A percentile compares a stretch with the other conserved stretches of the same genome.
Evolutionary conservation across 53 echinoderm and acorn worm species (phyloP).

Genomic region (Mesocentrotus franciscanus): DNA sequence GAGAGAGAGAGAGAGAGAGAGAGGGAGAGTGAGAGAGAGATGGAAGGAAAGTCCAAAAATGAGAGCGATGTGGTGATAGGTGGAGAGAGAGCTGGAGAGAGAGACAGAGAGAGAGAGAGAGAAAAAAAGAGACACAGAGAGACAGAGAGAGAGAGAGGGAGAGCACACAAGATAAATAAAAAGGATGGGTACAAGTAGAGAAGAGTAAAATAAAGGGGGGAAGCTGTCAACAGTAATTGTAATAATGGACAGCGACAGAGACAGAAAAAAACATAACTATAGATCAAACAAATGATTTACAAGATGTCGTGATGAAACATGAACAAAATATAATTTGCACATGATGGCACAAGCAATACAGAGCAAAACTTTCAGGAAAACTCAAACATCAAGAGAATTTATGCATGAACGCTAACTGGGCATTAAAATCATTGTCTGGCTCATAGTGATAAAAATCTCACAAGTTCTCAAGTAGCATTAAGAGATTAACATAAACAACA

Average conservation of each 20-base stretch:
- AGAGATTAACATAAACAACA: not conserved
- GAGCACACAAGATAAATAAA: too few relatives aligned
- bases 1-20: not conserved
- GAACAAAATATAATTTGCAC: not conserved
- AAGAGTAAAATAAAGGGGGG: not conserved
- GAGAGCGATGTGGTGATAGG: too few relatives aligned
- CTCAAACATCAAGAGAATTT: not conserved
- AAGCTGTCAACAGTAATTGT: not conserved
- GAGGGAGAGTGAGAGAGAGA: too few relatives aligned
- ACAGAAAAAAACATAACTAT: not conserved
- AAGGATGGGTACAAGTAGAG: too few relatives aligned
- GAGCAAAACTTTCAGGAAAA: not conserved
- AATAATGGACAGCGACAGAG: not conserved
- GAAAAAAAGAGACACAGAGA: too few relatives aligned
- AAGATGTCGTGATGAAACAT: not conserved
- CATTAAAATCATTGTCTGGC: not conserved
- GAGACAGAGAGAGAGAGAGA: too few relatives aligned
- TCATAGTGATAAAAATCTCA: not conserved
- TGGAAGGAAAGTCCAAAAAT: too few relatives aligned
- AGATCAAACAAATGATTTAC: not conserved
- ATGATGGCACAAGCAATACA: not conserved
- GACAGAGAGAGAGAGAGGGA: too few relatives aligned
- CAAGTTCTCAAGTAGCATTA: not conserved
- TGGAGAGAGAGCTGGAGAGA: too few relatives aligned
- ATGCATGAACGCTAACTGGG: not conserved